A percentile compares a stretch with the other conserved stretches of the same genome.
These are phyloP conservation scores for Mystacornis crossleyi DNA, from an alignment of 2,113 vertebrate genomes.

Conservation along the genomic window DNA sequence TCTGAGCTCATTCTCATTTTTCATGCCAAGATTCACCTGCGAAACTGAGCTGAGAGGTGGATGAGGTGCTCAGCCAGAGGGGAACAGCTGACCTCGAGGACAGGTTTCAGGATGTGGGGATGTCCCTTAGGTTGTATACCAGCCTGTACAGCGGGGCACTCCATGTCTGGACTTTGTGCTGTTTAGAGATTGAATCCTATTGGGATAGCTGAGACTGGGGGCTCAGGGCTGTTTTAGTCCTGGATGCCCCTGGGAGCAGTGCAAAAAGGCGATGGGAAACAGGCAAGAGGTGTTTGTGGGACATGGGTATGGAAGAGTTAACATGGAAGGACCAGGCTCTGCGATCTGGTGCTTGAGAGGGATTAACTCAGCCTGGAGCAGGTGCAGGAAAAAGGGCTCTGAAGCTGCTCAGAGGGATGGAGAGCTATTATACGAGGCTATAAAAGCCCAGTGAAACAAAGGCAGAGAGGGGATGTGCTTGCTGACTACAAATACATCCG, in stretches of 20 bases:
- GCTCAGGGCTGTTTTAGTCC: not conserved
- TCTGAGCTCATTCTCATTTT: not conserved
- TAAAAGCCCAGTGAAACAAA: not conserved
- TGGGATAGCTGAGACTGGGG: fast-evolving
- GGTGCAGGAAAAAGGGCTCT: conserved; percentile 29
- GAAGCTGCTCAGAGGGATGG: conserved; percentile 20
- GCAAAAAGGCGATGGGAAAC: fast-evolving
- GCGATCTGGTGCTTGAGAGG: not conserved
- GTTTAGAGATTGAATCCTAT: not conserved
- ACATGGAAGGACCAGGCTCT: not conserved
- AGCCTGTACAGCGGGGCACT: not conserved
- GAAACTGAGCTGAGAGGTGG: not conserved
- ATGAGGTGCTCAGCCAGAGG: not conserved
- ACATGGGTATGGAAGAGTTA: not conserved
- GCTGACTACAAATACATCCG: not conserved
- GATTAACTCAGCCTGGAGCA: conserved; percentile 40
- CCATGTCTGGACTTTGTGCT: not conserved
- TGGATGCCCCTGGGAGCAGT: fast-evolving
- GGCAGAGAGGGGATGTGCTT: not conserved
- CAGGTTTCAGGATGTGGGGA: not conserved
- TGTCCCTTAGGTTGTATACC: not conserved
- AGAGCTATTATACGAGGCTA: not conserved
- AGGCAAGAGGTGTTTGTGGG: not conserved
- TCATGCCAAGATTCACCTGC: fast-evolving
- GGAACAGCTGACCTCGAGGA: not conserved